phyloP scores from a whole-genome alignment of 1,140 invertebrate species.

The Adoxophyes honmai region DNA sequence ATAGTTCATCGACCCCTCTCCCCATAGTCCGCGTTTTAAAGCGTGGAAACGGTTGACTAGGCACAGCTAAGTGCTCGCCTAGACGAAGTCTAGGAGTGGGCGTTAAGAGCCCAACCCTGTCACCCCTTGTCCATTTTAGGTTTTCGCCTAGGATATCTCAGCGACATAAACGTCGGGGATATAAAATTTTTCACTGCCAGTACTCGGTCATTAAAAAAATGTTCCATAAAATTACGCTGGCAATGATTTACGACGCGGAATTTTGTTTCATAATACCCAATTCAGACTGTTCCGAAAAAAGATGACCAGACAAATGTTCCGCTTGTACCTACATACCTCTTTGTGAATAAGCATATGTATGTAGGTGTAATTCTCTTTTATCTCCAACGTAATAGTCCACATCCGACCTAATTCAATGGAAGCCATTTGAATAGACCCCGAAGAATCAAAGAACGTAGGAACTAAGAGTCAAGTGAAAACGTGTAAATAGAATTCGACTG shows the following conservation, averaged over 20 bases:
- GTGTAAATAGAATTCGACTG: neutral
- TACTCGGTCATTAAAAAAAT: neutral
- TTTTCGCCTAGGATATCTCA: neutral
- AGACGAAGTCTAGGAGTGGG: conserved; percentile 9
- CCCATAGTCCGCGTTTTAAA: neutral
- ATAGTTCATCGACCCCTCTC: neutral
- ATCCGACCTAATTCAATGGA: too few relatives aligned
- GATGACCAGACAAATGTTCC: too few relatives aligned
- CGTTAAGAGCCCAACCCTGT: conserved; percentile 1
- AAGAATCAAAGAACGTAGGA: too few relatives aligned
- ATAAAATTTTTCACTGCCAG: neutral
- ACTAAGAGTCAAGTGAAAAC: neutral
- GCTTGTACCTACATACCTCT: too few relatives aligned
- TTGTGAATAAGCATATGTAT: too few relatives aligned
- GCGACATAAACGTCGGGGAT: neutral
- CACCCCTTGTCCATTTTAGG: conserved; percentile 13
- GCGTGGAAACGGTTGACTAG: conserved; percentile 9
- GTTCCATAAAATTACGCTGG: neutral
- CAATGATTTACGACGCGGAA: neutral
- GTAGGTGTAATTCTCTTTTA: too few relatives aligned
- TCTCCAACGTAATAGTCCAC: too few relatives aligned
- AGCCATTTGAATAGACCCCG: too few relatives aligned
- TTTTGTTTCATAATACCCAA: too few relatives aligned
- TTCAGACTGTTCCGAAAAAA: too few relatives aligned
- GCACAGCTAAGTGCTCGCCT: conserved; percentile 12